Base-by-base conservation (phyloP, 1,140 invertebrate species). In the Agrypnia vestita region DNA sequence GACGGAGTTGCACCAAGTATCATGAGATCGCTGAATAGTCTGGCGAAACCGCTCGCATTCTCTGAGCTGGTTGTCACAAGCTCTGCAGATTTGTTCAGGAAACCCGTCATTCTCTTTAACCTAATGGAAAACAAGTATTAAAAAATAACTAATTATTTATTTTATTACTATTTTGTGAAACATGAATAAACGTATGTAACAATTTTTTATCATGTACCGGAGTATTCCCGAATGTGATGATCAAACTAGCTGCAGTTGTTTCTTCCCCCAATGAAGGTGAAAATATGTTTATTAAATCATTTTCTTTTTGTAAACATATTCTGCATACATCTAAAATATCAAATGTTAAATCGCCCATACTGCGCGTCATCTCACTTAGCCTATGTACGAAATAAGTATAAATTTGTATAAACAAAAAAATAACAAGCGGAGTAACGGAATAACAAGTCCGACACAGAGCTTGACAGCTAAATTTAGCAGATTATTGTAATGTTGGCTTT, bases 241-340 rank as follows among this genome's bases (percentile, higher is more conserved):
- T 78, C 53, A 82, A 77, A 64, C 46, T 75, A 19, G 78, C 75
- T 35, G 51, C 61, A 56, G 74, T 78, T 11, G 72, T 53, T 59
- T 76, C 56, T 51, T 56, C 61, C 15, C 53, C 67, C 46, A 35
- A 55, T 49, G 59, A 71, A 12, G 49, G 15, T 62, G 46, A 64
- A 73, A 71, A 80, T 43, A 82, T 79, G 74, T 74, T 77, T 21
- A 56, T 51, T 56, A 82, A 55, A 44, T 49, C 53, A 46, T 55
- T 75, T 9, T 77, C 25, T 53, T 82, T 80, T 74, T 53, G 62
- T 43, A 82, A 69, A 75, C 81, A 82, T 67, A 82, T 56, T 67
- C 78, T 51, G 51, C 81, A 82, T 46, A 82, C 78, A 25, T 82
- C 78, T 44, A 72, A 72, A 17, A 77, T 43, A 62, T 43, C 56